Base-by-base conservation (phyloP, 2,113 vertebrate species). In the Nothoprocta perdicaria region DNA sequence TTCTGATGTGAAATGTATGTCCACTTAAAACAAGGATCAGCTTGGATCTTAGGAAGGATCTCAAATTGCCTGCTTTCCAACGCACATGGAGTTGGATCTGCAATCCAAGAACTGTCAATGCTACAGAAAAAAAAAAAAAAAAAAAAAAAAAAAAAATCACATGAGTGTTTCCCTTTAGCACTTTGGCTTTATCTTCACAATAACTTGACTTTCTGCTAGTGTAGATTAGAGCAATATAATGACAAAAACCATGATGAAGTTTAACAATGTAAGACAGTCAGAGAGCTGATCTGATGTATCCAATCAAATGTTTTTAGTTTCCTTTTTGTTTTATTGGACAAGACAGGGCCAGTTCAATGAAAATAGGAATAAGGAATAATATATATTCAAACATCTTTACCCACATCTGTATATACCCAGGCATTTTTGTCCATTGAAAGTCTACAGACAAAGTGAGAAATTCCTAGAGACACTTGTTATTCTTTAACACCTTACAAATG, bases 201-300 rank as follows among this genome's bases (percentile, higher is more conserved):
- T 12, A 62, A 73, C 50, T 81, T 88, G 58, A 71, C 77, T 66
- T 78, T 50, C 83, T 93, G 74, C 58, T 90, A 33, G 24, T 52
- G 60, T 0, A 72, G 86, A 91, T 88, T 48, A 91, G 65, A 93
- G 93, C 57, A 73, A 33, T 35, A 10, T 23, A 65, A 26, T 86
- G 88, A 84, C 80, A 94, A 90, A 75, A 62, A 71, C 8, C 35
- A 27, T 45, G 90, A 90, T 79, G 55, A 50, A 90, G 23, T 73
- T 41, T 81, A 81, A 95, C 57, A 40, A 14, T 4, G 53, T 48
- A 80, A 84, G 86, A 55, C 78, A 93, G 78, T n/a, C 45, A 43
- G 23, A 73, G 50, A 90, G 53, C 23, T 90, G 83, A 76, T 88
- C 84, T 84, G 57, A 11, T 62, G 29, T 27, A 66, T 8, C 4